Conservation (phyloP, 1,140 invertebrate species). For the Apis dorsata region DNA sequence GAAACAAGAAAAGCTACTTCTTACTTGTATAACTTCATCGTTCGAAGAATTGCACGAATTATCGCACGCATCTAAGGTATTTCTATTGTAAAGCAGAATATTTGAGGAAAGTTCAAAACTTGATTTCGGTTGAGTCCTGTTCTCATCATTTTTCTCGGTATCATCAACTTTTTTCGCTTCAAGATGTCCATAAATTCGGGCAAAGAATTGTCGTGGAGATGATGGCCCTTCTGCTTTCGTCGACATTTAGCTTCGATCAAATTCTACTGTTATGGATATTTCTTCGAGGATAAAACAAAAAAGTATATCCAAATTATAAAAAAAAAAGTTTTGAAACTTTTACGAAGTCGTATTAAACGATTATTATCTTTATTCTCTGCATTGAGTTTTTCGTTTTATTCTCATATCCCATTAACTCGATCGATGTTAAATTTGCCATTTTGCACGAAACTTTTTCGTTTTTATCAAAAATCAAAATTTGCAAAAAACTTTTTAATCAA, state of each 20-base stretch:
- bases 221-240: constrained; percentile 79
- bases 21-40: constrained; percentile 38
- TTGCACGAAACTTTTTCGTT: background rate
- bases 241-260: constrained; percentile 64
- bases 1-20: background rate
- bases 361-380: background rate
- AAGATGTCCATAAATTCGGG: constrained; percentile 83
- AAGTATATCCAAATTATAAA: background rate
- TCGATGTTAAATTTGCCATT: background rate
- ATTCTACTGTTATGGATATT: background rate
- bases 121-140: constrained; percentile 12
- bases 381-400: background rate
- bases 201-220: constrained; percentile 85
- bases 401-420: background rate
- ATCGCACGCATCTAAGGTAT: background rate
- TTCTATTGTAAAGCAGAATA: background rate
- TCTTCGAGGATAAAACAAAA: too few species aligned
- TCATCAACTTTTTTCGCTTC: constrained; percentile 74
- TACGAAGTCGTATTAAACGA: too few species aligned
- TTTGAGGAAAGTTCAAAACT: constrained; percentile 40
- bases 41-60: background rate
- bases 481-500: too few species aligned
- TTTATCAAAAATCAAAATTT: background rate
- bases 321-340: background rate
- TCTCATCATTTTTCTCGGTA: constrained; percentile 55